Conservation (phyloP, 2,113 vertebrate species). For the Chiloscyllium plagiosum region DNA sequence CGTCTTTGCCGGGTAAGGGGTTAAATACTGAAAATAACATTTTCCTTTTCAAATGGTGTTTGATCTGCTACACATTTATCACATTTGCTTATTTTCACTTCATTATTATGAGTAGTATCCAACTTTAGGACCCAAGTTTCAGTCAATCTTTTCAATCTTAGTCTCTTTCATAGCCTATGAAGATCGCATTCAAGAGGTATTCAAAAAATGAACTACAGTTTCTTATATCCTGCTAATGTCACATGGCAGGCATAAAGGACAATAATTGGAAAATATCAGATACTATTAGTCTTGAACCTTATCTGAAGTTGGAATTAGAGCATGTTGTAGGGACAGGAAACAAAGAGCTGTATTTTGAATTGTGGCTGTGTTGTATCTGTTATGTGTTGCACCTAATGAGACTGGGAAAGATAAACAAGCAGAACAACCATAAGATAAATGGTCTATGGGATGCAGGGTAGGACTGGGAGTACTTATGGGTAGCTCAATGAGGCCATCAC, state of each 20-base stretch:
- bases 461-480: background rate
- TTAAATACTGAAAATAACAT: background rate
- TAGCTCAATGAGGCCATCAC: background rate
- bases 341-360: background rate
- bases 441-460: background rate
- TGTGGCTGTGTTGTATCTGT: background rate
- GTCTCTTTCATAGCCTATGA: background rate
- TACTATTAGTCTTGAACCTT: background rate
- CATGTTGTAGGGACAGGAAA: background rate
- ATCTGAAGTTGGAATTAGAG: background rate
- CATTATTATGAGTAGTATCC: background rate
- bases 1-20: too few relatives aligned
- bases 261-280: background rate
- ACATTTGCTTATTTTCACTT: background rate
- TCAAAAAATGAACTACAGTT: background rate
- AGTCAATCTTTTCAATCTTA: background rate
- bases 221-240: background rate
- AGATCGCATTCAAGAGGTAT: background rate
- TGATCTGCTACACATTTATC: background rate
- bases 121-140: background rate
- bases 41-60: background rate
- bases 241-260: background rate
- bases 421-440: background rate
- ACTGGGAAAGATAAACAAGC: slow-evolving; percentile 3
- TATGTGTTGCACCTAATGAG: background rate